Percentiles rank a stretch among this genome's conserved stretches.
Evolutionary conservation across 1,140 invertebrate genomes (phyloP).

Genomic region (Brachionus plicatilis): DNA sequence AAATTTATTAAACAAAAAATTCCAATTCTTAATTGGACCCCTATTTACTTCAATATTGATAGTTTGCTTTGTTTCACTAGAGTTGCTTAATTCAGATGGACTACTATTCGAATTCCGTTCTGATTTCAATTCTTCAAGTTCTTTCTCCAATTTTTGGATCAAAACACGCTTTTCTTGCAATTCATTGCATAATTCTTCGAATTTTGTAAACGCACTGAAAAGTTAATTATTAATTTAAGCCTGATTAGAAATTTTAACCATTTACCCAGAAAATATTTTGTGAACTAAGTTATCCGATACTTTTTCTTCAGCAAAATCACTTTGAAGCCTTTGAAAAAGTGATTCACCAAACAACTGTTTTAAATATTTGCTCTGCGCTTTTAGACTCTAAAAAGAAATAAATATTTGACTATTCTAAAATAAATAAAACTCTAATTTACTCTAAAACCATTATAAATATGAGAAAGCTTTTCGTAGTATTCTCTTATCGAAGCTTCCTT

Average conservation of each 20-base stretch:
- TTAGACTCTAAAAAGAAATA: neutral
- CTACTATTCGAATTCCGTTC: no score
- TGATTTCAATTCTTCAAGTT: neutral
- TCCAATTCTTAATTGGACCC: no score
- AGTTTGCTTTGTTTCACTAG: neutral
- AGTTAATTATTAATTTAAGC: neutral
- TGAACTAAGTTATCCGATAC: neutral
- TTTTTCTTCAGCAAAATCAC: neutral
- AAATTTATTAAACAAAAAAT: neutral
- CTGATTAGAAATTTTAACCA: neutral
- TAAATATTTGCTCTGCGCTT: slow-evolving; percentile 11
- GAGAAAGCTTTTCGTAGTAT: neutral
- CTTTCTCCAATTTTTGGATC: neutral
- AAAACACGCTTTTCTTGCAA: neutral
- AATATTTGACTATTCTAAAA: neutral
- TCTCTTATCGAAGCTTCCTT: neutral
- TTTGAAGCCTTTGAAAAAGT: neutral
- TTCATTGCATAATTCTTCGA: neutral
- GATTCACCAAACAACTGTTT: neutral
- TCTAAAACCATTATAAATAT: slow-evolving; percentile 12
- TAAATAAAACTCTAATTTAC: neutral
- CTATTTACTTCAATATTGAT: neutral
- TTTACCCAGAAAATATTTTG: neutral
- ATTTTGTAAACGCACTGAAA: neutral
- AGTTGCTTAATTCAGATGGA: neutral